Evolutionary conservation across 2,888 invertebrate species (phyloP), one percentile per base, ranked within the genome.

Genomic region (Dysmachus trigonus): DNA sequence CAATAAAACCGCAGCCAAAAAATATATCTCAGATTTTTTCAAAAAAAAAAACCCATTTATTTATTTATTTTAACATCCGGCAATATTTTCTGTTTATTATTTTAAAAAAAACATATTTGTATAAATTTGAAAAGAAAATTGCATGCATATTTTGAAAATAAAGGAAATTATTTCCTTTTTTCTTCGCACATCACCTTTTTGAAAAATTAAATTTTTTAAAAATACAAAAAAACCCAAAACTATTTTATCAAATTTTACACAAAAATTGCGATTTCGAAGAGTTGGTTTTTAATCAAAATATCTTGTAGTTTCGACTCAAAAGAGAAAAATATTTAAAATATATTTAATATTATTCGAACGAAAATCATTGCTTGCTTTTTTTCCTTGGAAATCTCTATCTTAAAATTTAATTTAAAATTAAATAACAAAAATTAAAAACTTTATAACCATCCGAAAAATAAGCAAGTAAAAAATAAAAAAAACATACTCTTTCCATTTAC

Each of bases 211-310:
- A 74, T 35, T 47, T 38, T n/a, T n/a, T n/a, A 38, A n/a, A 47
- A 47, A 1, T 47, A n/a, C 15, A 0, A n/a, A 53, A 22, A 53
- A 22, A 4, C 4, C 7, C 6, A 27, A 62, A 38, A 41, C 3
- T 76, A 13, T 38, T 76, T 76, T 76, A 38, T 76, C n/a, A 76
- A 76, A 76, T 35, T 76, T 76, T 38, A 38, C 33, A 76, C 4
- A 18, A 38, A 22, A 10, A 31, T 3, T 8, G 10, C n/a, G n/a
- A n/a, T n/a, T n/a, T n/a, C n/a, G n/a, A n/a, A n/a, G n/a, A n/a
- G n/a, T n/a, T 73, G 15, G 2, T 33, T 33, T 2, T 33, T 33
- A 33, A 33, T 33, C 6, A 6, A 33, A 33, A 6, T 33, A 7
- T 41, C 10, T 41, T 41, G 8, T n/a, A n/a, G n/a, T n/a, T n/a